Conservation (phyloP, 2,797 vertebrate genomes). For the Tiaroga cobitis region DNA sequence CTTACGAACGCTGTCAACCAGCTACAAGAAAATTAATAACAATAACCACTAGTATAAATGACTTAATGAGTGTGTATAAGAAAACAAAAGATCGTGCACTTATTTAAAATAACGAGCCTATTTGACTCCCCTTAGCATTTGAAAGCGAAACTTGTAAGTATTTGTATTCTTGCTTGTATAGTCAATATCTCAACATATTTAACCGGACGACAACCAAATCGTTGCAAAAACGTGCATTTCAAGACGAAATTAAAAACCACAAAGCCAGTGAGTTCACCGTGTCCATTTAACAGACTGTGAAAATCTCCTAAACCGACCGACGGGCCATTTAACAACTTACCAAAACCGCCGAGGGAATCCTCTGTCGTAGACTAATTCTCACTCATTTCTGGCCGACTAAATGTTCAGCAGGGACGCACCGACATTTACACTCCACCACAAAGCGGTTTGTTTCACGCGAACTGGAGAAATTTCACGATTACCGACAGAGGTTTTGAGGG, state of each 20-base stretch:
- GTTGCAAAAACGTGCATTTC: neutral
- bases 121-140: neutral
- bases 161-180: neutral
- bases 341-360: slow-evolving; percentile 80
- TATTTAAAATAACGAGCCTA: neutral
- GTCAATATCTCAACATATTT: neutral
- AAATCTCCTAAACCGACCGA: slow-evolving; percentile 48
- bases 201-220: neutral
- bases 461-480: slow-evolving; percentile 63
- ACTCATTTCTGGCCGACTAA: slow-evolving; percentile 71
- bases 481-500: slow-evolving; percentile 79
- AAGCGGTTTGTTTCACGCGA: slow-evolving; percentile 34
- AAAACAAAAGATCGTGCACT: slow-evolving; percentile 5
- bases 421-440: slow-evolving; percentile 44
- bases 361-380: slow-evolving; percentile 69
- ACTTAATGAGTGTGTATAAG: neutral
- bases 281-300: slow-evolving; percentile 43
- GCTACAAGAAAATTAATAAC: neutral
- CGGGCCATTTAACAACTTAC: slow-evolving; percentile 76
- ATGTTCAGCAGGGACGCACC: slow-evolving; percentile 56
- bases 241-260: neutral
- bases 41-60: neutral
- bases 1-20: neutral
- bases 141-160: slow-evolving; percentile 22
- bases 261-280: slow-evolving; percentile 25